phyloP scores from a whole-genome alignment of 2,797 vertebrate species.

The Phataginus tricuspis region DNA sequence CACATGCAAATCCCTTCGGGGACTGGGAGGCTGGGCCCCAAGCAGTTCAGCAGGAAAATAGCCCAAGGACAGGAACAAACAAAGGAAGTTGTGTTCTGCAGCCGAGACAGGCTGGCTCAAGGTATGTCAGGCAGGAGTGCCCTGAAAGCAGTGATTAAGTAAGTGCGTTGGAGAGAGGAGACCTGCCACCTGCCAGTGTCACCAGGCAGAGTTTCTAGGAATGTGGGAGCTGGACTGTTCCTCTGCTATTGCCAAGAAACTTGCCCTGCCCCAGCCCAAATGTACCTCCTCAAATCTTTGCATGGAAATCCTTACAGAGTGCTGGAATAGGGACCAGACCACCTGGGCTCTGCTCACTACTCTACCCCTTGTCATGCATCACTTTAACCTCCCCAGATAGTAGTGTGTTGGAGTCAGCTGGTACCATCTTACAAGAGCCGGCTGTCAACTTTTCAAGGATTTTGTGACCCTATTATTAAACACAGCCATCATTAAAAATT shows the following conservation, averaged over 20 bases:
- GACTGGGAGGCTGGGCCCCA: not conserved
- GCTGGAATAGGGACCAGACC: not conserved
- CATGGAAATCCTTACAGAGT: not conserved
- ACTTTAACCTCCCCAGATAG: not conserved
- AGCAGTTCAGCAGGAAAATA: slow-evolving; percentile 43
- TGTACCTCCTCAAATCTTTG: not conserved
- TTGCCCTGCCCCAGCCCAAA: not conserved
- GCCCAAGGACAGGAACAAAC: not conserved
- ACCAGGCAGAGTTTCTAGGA: not conserved
- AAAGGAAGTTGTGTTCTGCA: slow-evolving; percentile 38
- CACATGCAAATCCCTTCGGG: slow-evolving; percentile 76
- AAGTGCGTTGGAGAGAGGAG: not conserved
- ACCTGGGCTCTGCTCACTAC: not conserved
- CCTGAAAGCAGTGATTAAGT: not conserved
- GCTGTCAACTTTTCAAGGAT: not conserved
- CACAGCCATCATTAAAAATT: not conserved
- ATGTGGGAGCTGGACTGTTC: not conserved
- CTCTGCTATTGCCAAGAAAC: not conserved
- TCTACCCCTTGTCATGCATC: not conserved
- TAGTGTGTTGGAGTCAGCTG: not conserved
- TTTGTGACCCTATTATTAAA: not conserved
- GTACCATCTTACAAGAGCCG: not conserved
- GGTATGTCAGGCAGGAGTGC: not conserved
- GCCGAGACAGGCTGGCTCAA: not conserved
- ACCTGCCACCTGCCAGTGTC: fast-evolving